Evolutionary conservation across 2,113 vertebrate species (phyloP), one percentile per base, ranked within the genome.

Genomic region (Syngnathus floridae): DNA sequence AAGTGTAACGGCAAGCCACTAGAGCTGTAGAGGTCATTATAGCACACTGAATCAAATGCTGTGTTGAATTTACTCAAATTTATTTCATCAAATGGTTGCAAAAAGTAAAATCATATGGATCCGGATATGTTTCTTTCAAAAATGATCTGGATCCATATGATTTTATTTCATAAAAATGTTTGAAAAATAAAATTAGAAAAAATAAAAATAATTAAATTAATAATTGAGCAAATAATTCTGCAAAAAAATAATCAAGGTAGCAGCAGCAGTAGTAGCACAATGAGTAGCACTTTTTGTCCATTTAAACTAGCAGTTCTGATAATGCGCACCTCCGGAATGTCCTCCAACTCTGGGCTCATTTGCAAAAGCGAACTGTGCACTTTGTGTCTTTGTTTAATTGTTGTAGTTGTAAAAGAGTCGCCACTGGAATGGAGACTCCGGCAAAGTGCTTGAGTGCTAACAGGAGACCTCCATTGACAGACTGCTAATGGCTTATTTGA

Each of bases 401-500:
- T 84, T 81, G 80, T 66, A 75, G 76, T 84, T 85, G 80, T 85
- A 84, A 85, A 41, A 87, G 84, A 81, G 81, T 78, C 60, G 82
- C 84, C 84, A 76, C 64, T 26, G 16, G 58, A 40, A 83, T 78
- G 64, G 80, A 78, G 85, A 78, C 83, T 82, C 76, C 78, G 82
- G 80, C 74, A 87, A 88, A 87, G 83, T 69, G 83, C 83, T 75
- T 82, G 76, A 86, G 80, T 86, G 86, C 82, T 86, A 86, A 86
- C 85, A 83, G 83, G 84, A 87, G 88, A 88, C 85, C 78, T 72
- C 72, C 59, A 79, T 77, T 85, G 81, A 86, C 88, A 89, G 88
- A 88, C 88, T 89, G 88, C 83, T 88, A 87, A 89, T 88, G 84
- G 86, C 85, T 89, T 85, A 89, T 87, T 81, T 87, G 86, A 89